A percentile compares a stretch with the other conserved stretches of the same genome.
These are phyloP conservation scores for Lagocephalus sceleratus DNA, from an alignment of 2,797 vertebrate species.

Conservation along the genomic window DNA sequence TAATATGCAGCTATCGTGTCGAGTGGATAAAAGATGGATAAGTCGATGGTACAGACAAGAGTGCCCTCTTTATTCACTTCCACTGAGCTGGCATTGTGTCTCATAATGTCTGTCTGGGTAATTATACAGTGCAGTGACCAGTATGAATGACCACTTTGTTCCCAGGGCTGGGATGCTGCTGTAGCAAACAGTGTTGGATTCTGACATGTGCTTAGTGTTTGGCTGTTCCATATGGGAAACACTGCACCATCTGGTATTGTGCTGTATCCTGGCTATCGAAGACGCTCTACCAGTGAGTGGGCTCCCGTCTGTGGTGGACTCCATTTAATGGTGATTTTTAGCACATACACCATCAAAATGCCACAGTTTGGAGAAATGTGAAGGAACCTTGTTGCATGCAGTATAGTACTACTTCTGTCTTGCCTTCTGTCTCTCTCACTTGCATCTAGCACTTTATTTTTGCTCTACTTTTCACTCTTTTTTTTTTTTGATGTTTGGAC, in stretches of 20 bases:
- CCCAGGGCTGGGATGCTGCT: slow-evolving; percentile 62
- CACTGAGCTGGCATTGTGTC: slow-evolving; percentile 93
- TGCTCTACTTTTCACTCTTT: slow-evolving; percentile 21
- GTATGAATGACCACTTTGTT: slow-evolving; percentile 89
- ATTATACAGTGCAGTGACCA: slow-evolving; percentile 88
- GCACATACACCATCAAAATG: slow-evolving; percentile 43
- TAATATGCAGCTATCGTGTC: slow-evolving; percentile 56
- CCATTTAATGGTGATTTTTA: slow-evolving; percentile 56
- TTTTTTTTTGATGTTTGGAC: slow-evolving; percentile 47
- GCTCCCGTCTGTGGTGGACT: slow-evolving; percentile 51
- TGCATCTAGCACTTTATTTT: slow-evolving; percentile 26
- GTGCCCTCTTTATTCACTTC: slow-evolving; percentile 88
- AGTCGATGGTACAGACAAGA: slow-evolving; percentile 81
- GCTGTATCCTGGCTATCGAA: slow-evolving; percentile 66
- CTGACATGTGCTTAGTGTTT: slow-evolving; percentile 74
- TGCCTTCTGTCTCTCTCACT: slow-evolving; percentile 21
- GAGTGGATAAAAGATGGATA: slow-evolving; percentile 58
- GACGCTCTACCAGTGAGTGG: slow-evolving; percentile 57
- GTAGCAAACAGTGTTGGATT: slow-evolving; percentile 73
- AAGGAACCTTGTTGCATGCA: slow-evolving; percentile 37
- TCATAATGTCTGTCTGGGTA: slow-evolving; percentile 85
- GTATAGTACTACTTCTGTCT: slow-evolving; percentile 20
- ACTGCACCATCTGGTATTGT: slow-evolving; percentile 74
- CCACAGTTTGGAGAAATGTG: slow-evolving; percentile 47
- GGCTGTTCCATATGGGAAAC: slow-evolving; percentile 74